These are phyloP conservation scores for Camptogramma bilineatum DNA, from an alignment of 2,888 invertebrate species.

Conservation along the genomic window DNA sequence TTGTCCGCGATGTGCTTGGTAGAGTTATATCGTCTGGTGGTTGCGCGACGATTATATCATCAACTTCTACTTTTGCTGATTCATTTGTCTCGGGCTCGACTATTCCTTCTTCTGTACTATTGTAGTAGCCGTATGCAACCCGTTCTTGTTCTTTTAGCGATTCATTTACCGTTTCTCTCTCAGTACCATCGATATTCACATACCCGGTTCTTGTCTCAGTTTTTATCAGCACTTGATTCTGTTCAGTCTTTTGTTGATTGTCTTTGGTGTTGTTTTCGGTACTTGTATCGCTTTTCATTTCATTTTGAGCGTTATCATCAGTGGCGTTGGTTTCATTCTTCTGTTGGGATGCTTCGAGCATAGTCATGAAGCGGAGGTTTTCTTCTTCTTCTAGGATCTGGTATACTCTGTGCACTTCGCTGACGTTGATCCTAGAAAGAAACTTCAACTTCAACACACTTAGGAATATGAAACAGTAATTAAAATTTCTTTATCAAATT, in stretches of 20 bases:
- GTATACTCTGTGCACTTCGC: slow-evolving; percentile 79
- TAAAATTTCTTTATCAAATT: too few species aligned
- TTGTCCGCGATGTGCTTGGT: slow-evolving; percentile 69
- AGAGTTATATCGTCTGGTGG: slow-evolving; percentile 57
- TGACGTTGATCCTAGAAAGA: slow-evolving; percentile 75
- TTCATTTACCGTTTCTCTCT: slow-evolving; percentile 70
- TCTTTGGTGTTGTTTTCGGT: slow-evolving; percentile 27
- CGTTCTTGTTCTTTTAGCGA: slow-evolving; percentile 66
- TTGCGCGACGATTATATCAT: slow-evolving; percentile 72
- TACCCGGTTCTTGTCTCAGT: slow-evolving; percentile 78
- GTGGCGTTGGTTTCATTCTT: slow-evolving; percentile 49
- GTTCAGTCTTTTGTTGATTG: slow-evolving; percentile 41
- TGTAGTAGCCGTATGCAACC: slow-evolving; percentile 60
- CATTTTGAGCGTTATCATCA: slow-evolving; percentile 35
- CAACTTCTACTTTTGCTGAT: slow-evolving; percentile 62
- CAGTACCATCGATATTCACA: slow-evolving; percentile 77
- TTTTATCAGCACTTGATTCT: slow-evolving; percentile 71
- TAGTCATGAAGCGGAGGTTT: slow-evolving; percentile 74
- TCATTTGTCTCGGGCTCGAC: slow-evolving; percentile 21
- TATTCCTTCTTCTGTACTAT: slow-evolving; percentile 48
- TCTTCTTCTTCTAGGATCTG: slow-evolving; percentile 81
- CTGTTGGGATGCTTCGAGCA: slow-evolving; percentile 65
- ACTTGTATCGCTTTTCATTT: slow-evolving; percentile 35
- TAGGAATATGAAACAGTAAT: too few species aligned
- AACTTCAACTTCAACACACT: too few species aligned